Percentiles rank a stretch among this genome's conserved stretches.
Conservation (phyloP, 2,888 invertebrate genomes). For the Mimachlamys varia region DNA sequence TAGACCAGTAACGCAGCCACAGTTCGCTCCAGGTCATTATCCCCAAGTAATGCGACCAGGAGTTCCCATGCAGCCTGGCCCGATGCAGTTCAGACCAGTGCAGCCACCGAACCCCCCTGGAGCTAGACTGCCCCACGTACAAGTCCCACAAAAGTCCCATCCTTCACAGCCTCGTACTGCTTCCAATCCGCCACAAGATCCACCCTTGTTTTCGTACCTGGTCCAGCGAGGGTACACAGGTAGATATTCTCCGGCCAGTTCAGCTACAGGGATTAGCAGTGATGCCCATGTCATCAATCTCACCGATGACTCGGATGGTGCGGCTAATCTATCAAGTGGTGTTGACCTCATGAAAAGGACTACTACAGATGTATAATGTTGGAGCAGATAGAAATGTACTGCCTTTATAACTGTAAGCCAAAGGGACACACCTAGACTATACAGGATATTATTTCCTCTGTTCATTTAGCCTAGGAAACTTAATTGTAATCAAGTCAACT, state of each 20-base stretch:
- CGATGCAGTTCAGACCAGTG: slow-evolving; percentile 32
- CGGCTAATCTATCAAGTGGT: slow-evolving; percentile 63
- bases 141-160: slow-evolving; percentile 36
- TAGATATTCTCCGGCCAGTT: slow-evolving; percentile 62
- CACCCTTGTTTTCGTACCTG: slow-evolving; percentile 72
- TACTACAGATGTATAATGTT: slow-evolving; percentile 50
- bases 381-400: neutral
- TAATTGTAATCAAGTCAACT: neutral
- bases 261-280: slow-evolving; percentile 59
- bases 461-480: neutral
- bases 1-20: slow-evolving; percentile 13
- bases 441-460: neutral
- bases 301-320: slow-evolving; percentile 59
- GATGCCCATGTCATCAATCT: slow-evolving; percentile 44
- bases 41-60: slow-evolving; percentile 27
- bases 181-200: slow-evolving; percentile 13
- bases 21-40: slow-evolving; percentile 36
- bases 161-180: slow-evolving; percentile 41
- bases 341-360: slow-evolving; percentile 66
- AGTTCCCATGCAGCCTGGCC: slow-evolving; percentile 25
- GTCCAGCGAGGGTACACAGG: slow-evolving; percentile 73
- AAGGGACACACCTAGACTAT: neutral
- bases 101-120: slow-evolving; percentile 36
- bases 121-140: slow-evolving; percentile 37
- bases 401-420: neutral